phyloP scores from a whole-genome alignment of 2,888 invertebrate genomes.

The Apodemia zela region DNA sequence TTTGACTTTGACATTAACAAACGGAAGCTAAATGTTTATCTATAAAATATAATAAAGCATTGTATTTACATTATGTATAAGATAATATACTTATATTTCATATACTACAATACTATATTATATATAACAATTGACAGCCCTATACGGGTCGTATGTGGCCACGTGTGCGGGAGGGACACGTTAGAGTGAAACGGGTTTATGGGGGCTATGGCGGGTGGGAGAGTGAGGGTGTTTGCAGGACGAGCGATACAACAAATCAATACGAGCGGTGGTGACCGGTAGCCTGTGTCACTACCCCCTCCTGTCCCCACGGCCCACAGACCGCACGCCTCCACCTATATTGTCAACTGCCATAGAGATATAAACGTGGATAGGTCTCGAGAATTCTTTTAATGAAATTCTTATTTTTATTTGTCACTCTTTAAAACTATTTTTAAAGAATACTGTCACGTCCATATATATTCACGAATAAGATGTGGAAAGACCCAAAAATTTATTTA shows the following conservation, averaged over 20 bases:
- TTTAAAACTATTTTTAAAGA: too few species aligned
- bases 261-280: slow-evolving; percentile 81
- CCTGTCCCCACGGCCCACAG: slow-evolving; percentile 45
- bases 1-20: too few species aligned
- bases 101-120: background rate
- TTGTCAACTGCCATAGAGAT: slow-evolving; percentile 71
- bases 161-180: slow-evolving; percentile 65
- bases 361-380: background rate
- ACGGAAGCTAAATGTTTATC: too few species aligned
- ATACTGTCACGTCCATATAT: too few species aligned
- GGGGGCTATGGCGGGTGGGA: slow-evolving; percentile 45
- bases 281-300: slow-evolving; percentile 73
- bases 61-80: background rate
- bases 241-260: slow-evolving; percentile 82
- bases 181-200: slow-evolving; percentile 45
- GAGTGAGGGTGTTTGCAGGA: slow-evolving; percentile 72
- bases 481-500: too few species aligned
- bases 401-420: background rate
- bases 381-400: background rate
- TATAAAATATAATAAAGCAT: too few species aligned
- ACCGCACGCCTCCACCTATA: slow-evolving; percentile 76
- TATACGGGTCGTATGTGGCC: slow-evolving; percentile 57
- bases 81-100: background rate
- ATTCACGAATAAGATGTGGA: too few species aligned
- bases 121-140: background rate